Conservation (phyloP, 2,888 invertebrate genomes). For the Sesamia inferens region DNA sequence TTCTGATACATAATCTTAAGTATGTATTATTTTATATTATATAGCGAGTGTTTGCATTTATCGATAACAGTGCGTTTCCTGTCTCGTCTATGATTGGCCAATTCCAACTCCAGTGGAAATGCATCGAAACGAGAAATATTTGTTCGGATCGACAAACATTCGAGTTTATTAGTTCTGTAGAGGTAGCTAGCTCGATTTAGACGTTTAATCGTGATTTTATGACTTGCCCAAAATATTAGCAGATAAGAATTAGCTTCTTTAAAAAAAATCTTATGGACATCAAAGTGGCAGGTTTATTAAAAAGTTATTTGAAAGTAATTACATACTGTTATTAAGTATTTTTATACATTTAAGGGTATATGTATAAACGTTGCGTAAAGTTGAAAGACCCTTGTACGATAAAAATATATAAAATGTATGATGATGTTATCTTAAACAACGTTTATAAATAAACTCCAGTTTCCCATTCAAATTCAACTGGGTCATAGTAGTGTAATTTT, state of each 20-base stretch:
- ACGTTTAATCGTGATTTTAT: slow-evolving; percentile 14
- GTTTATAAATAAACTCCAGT: neutral
- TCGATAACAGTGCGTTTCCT: neutral
- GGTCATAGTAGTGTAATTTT: slow-evolving; percentile 16
- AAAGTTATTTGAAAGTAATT: slow-evolving; percentile 9
- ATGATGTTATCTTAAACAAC: neutral
- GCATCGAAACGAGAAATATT: neutral
- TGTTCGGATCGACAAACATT: slow-evolving; percentile 1
- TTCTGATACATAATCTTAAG: slow-evolving; percentile 35
- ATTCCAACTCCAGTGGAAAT: neutral
- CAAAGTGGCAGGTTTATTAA: neutral
- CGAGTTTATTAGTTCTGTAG: slow-evolving; percentile 22
- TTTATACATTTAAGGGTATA: neutral
- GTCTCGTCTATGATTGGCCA: neutral
- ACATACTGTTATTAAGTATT: neutral
- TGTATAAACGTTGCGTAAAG: neutral
- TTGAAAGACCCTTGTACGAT: neutral
- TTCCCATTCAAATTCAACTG: slow-evolving; percentile 19
- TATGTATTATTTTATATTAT: slow-evolving; percentile 19
- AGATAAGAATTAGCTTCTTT: slow-evolving; percentile 4
- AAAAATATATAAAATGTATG: neutral
- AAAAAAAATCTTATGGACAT: neutral
- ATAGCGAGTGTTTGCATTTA: slow-evolving; percentile 12
- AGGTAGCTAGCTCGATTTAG: slow-evolving; percentile 17
- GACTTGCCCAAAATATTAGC: slow-evolving; percentile 32